Evolutionary conservation across 2,888 invertebrate species (phyloP).

Genomic region (Pachydiplax longipennis): DNA sequence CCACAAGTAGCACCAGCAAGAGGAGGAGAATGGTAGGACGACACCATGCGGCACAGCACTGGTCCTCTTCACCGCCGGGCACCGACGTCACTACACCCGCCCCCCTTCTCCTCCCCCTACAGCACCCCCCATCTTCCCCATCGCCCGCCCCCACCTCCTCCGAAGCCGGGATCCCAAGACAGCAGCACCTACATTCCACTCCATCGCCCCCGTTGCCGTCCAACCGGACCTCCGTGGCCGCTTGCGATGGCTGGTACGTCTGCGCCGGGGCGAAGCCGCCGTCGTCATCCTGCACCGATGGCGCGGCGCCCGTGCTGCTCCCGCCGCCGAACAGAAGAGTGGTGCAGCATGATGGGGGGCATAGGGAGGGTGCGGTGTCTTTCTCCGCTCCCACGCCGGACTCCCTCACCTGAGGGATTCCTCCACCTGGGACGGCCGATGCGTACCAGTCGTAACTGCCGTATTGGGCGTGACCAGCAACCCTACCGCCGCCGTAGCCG

Average conservation of each 20-base stretch:
- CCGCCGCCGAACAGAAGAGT: slow-evolving; percentile 9
- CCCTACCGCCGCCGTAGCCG: slow-evolving; percentile 54
- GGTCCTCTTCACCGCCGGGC: slow-evolving; percentile 19
- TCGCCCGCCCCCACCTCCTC: slow-evolving; percentile 51
- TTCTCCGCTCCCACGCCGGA: slow-evolving; percentile 59
- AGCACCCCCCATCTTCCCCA: slow-evolving; percentile 54
- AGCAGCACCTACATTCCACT: slow-evolving; percentile 15
- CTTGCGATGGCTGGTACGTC: not conserved
- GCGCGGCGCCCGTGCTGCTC: not conserved
- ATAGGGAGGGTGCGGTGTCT: slow-evolving; percentile 44
- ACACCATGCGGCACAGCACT: slow-evolving; percentile 59
- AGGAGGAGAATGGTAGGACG: slow-evolving; percentile 66
- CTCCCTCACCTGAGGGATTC: slow-evolving; percentile 61
- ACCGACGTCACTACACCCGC: slow-evolving; percentile 49
- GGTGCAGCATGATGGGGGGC: slow-evolving; percentile 11
- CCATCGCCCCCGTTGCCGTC: slow-evolving; percentile 6
- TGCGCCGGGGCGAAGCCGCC: slow-evolving; percentile 47
- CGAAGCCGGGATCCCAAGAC: not conserved
- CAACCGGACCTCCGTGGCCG: not conserved
- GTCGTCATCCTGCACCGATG: slow-evolving; percentile 47
- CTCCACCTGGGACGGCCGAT: slow-evolving; percentile 49
- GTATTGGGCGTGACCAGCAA: slow-evolving; percentile 63
- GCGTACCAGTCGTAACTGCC: slow-evolving; percentile 59
- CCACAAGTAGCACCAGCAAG: slow-evolving; percentile 65
- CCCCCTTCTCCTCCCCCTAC: slow-evolving; percentile 45